Evolutionary conservation across 2,113 vertebrate species (phyloP).

Genomic region (Rhynchomys soricoides): DNA sequence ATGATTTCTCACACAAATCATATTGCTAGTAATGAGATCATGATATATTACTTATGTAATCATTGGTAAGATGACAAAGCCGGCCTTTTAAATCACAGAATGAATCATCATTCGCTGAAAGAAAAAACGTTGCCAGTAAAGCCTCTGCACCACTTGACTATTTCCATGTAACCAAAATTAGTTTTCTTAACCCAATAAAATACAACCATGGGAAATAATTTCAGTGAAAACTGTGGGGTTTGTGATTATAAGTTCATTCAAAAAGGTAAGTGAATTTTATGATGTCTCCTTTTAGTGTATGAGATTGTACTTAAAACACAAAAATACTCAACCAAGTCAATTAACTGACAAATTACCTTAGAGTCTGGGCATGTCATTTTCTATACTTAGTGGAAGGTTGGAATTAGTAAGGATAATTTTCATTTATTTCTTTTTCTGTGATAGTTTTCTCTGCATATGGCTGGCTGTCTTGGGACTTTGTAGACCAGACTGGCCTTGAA

Average conservation of each 20-base stretch:
- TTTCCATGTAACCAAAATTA: neutral
- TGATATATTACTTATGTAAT: neutral
- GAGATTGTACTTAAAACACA: neutral
- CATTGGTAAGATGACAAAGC: conserved; percentile 37
- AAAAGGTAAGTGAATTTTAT: neutral
- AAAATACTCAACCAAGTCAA: neutral
- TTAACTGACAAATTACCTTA: neutral
- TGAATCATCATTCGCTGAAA: neutral
- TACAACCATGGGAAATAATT: neutral
- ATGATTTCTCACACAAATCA: conserved; percentile 31
- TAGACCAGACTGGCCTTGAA: neutral
- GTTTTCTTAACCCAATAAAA: conserved; percentile 20
- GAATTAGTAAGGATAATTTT: conserved; percentile 1
- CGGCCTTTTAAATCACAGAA: neutral
- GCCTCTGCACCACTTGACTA: neutral
- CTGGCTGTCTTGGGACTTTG: neutral
- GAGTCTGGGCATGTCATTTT: conserved; percentile 9
- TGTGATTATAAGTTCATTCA: neutral
- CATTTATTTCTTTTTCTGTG: neutral
- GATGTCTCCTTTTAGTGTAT: neutral
- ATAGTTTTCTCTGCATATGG: neutral
- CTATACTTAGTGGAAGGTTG: neutral
- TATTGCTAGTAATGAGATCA: neutral
- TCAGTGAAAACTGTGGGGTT: neutral
- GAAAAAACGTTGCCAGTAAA: conserved; percentile 22